Evolutionary conservation across 2,888 invertebrate species (phyloP).

Genomic region (Pherbina coryleti): DNA sequence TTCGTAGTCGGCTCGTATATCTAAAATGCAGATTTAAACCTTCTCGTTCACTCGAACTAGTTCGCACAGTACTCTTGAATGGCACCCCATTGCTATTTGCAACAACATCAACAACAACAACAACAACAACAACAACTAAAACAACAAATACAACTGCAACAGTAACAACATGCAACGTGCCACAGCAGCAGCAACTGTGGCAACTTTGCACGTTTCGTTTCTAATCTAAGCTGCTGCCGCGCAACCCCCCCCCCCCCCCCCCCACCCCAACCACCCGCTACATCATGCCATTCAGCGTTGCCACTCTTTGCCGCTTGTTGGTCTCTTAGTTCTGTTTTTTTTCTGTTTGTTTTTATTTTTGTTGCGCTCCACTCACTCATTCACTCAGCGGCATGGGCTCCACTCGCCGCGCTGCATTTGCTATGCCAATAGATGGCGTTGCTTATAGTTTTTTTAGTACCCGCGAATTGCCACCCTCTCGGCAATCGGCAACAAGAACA

Average conservation of each 20-base stretch:
- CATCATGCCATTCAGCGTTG: not conserved
- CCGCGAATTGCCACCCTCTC: slow-evolving; percentile 35
- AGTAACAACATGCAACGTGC: slow-evolving; percentile 1
- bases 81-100: slow-evolving; percentile 22
- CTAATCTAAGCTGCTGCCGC: slow-evolving; percentile 23
- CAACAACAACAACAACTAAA: slow-evolving; percentile 22
- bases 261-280: not conserved
- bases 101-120: slow-evolving; percentile 15
- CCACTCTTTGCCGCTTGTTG: not conserved
- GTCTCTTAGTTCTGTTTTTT: not conserved
- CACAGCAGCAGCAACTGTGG: slow-evolving; percentile 14
- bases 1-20: slow-evolving; percentile 52
- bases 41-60: not conserved
- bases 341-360: too few species aligned
- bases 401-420: not conserved
- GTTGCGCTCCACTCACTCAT: too few species aligned
- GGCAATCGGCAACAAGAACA: slow-evolving; percentile 24
- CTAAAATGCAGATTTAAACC: slow-evolving; percentile 49
- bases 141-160: slow-evolving; percentile 7
- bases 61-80: slow-evolving; percentile 1
- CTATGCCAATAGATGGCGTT: slow-evolving; percentile 34
- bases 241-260: not conserved
- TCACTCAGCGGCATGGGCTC: too few species aligned
- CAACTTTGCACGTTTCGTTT: slow-evolving; percentile 32
- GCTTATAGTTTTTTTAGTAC: slow-evolving; percentile 39